Evolutionary conservation across 2,888 invertebrate species (phyloP), one percentile per base, ranked within the genome.

Genomic region (Nomada flava): DNA sequence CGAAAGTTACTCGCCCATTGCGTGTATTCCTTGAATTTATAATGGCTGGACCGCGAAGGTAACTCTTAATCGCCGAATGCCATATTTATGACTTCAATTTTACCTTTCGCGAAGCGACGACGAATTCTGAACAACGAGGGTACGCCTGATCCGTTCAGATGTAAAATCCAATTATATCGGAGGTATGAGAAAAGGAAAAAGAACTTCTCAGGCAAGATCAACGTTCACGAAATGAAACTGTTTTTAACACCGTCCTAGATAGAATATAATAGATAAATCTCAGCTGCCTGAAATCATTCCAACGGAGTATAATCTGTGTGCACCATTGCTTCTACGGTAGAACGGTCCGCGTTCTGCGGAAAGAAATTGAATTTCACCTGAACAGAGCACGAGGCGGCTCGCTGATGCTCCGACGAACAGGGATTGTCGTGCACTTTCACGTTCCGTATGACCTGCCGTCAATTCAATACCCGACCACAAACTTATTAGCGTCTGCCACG

Each of bases 401-500:
- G 60, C 50, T 13, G 65, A 82, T 53, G 75, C 62, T 59, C 64
- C 64, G 81, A 65, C 73, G 81, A 62, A 68, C 50, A 42, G 29
- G 62, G 26, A 73, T 79, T 73, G 86, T 76, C 74, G 76, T 83
- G 78, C 72, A 85, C 83, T 89, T 89, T 89, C 84, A 83, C 85
- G 84, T 78, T 82, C 75, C 72, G 63, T 78, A 74, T 77, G 86
- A 87, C 78, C 78, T 75, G 64, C 53, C 83, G 79, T 76, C 74
- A 57, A 83, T 86, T 85, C 77, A 85, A 75, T 85, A 64, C 65
- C 68, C 67, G 70, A 86, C 88, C 88, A 81, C 88, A 86, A 89
- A 88, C 87, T 89, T 86, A 88, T 89, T 89, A 88, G 80, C 79
- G 84, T 82, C 67, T 76, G 80, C 76, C 83, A 85, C 81, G 88